A percentile compares a stretch with the other conserved stretches of the same genome.
Evolutionary conservation across 2,888 invertebrate genomes (phyloP).

Genomic region (Aphodius granarius): DNA sequence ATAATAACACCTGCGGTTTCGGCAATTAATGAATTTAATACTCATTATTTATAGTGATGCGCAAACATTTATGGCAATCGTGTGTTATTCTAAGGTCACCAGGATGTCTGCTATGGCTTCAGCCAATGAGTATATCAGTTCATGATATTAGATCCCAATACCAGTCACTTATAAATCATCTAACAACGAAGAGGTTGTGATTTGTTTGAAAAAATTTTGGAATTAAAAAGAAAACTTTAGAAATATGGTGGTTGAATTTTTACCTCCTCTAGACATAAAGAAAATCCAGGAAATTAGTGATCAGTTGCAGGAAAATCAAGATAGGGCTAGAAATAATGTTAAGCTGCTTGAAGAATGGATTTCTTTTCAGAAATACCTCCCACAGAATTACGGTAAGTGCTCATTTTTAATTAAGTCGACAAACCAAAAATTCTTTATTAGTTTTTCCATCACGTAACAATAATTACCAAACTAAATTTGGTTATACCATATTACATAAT

Average conservation of each 20-base stretch:
- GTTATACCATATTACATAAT: too few species aligned
- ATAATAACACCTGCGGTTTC: too few species aligned
- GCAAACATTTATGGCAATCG: not conserved
- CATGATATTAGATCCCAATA: not conserved
- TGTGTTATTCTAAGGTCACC: not conserved
- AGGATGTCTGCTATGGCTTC: not conserved
- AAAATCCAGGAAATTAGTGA: not conserved
- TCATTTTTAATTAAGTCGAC: not conserved
- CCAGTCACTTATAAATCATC: not conserved
- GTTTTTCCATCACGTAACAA: too few species aligned
- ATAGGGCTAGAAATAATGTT: constrained; percentile 44
- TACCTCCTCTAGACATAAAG: not conserved
- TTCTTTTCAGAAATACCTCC: constrained; percentile 60
- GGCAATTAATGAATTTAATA: too few species aligned
- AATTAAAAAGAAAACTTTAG: not conserved
- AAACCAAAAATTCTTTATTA: not conserved
- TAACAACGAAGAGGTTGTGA: too few species aligned
- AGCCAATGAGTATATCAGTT: not conserved
- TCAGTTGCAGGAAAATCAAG: not conserved
- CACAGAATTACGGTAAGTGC: constrained; percentile 52
- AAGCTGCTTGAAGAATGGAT: constrained; percentile 62
- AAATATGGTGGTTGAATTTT: not conserved
- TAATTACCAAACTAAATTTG: too few species aligned
- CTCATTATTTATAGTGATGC: not conserved
- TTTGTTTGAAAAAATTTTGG: too few species aligned